Percentiles rank a stretch among this genome's conserved stretches.
Conservation (phyloP, 2,888 invertebrate genomes). For the Morpho deidamia region DNA sequence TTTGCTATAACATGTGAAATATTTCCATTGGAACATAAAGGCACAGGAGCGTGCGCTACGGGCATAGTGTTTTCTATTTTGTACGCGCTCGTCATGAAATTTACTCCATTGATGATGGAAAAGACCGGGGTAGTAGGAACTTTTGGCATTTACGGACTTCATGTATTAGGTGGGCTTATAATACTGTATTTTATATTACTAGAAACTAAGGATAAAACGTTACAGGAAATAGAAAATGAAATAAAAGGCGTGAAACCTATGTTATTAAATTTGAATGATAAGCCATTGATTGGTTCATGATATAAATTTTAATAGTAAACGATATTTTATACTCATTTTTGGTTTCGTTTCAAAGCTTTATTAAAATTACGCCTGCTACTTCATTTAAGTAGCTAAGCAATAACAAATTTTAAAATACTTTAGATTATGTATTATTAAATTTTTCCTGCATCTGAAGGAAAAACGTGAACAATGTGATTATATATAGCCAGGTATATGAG, state of each 20-base stretch:
- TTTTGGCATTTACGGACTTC: constrained; percentile 33
- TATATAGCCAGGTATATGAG: no score
- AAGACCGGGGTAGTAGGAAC: constrained; percentile 33
- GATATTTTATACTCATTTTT: no score
- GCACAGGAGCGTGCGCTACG: constrained; percentile 31
- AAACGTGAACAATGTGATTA: no score
- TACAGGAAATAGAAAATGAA: constrained; percentile 42
- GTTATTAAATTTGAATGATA: not conserved
- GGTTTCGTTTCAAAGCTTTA: no score
- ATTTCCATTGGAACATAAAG: constrained; percentile 42
- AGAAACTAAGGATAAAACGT: constrained; percentile 42
- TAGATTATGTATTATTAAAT: no score
- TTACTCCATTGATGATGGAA: constrained; percentile 38
- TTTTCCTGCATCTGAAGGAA: no score
- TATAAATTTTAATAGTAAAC: no score
- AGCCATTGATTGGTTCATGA: not conserved
- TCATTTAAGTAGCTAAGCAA: no score
- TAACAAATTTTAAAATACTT: no score
- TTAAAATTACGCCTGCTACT: no score
- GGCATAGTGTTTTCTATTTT: constrained; percentile 36
- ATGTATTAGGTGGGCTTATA: constrained; percentile 29
- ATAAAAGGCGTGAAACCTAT: constrained; percentile 22
- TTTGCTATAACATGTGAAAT: constrained; percentile 32
- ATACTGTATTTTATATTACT: constrained; percentile 36
- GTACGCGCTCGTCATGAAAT: constrained; percentile 34